Evolutionary conservation across 2,797 vertebrate species (phyloP), one percentile per base, ranked within the genome.

Genomic region (Ptychobarbus kaznakovi): DNA sequence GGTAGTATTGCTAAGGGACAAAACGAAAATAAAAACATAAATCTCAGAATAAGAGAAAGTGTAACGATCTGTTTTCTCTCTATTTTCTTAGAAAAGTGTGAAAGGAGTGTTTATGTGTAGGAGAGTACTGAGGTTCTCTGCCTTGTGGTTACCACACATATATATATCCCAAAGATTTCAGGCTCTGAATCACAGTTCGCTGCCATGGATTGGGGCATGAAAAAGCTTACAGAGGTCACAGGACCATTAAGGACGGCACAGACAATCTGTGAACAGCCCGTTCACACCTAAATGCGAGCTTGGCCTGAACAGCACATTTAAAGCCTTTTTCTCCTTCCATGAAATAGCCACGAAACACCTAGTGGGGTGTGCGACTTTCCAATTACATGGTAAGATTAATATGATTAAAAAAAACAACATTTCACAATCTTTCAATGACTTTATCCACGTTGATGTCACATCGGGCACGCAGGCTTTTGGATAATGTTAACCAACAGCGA

Each of bases 201-300:
- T 40, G 2, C 13, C 35, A 51, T 51, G 12, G 7, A 69, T 69
- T 25, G 53, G n/a, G n/a, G 46, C 40, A 35, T 63, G 11, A 82
- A 63, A 65, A 83, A 49, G 20, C 28, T 65, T 82, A 38, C 42
- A 35, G 66, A 70, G 10, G 18, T 82, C 80, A 20, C 7, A 70
- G 35, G 32, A 22, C 22, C n/a, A 20, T 72, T 22, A 18, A 44
- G 6, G 15, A 82, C 1, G 53, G 32, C 49, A 72, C 80, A 58
- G 51, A 56, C 80, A 44, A 38, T 38, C 13, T 81, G 79, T 25
- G 32, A 81, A 81, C n/a, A 28, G 46, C 40, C 81, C 9, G 25
- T 73, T 82, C 11, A 61, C 80, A 73, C 38, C 9, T 44, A 73
- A 25, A 74, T 63, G 9, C n/a, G 13, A 40, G 44, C 42, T 74